These are phyloP conservation scores for Himalopsyche tibetana DNA, from an alignment of 2,888 invertebrate species.

Conservation along the genomic window DNA sequence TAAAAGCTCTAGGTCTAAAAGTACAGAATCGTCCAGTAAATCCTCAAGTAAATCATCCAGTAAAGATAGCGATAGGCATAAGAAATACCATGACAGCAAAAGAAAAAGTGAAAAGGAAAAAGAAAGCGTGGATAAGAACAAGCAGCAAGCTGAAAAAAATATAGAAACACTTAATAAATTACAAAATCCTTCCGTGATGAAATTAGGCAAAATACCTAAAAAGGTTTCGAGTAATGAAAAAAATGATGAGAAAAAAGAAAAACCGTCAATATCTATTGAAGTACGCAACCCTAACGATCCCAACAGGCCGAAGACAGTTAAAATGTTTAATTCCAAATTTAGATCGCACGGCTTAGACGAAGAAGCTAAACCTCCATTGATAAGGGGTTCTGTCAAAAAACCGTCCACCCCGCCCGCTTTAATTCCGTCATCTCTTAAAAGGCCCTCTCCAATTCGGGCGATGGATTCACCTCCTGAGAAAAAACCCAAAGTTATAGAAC, in stretches of 20 bases:
- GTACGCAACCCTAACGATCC: constrained; percentile 83
- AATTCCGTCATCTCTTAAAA: constrained; percentile 71
- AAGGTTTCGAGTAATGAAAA: constrained; percentile 74
- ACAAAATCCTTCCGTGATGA: constrained; percentile 82
- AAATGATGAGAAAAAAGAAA: constrained; percentile 77
- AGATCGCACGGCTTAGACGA: constrained; percentile 93
- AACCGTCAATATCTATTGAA: constrained; percentile 89
- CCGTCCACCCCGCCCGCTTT: constrained; percentile 73
- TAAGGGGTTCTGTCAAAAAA: constrained; percentile 82
- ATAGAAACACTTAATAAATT: constrained; percentile 83
- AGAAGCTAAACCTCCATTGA: constrained; percentile 90
- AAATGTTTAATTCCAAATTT: constrained; percentile 93
- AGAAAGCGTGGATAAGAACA: constrained; percentile 69
- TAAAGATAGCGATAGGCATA: constrained; percentile 69
- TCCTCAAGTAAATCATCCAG: constrained; percentile 67
- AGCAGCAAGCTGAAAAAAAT: constrained; percentile 71
- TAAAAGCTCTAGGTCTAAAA: constrained; percentile 64
- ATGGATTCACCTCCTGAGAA: constrained; percentile 83
- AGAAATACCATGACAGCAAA: constrained; percentile 73
- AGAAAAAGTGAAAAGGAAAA: constrained; percentile 70
- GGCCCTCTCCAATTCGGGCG: constrained; percentile 74
- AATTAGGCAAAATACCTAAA: constrained; percentile 88
- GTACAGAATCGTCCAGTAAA: constrained; percentile 65
- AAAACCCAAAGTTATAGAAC: constrained; percentile 81
- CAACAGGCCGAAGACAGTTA: constrained; percentile 91